phyloP scores from a whole-genome alignment of 2,888 invertebrate genomes.

The Sinhomidia bicolor region DNA sequence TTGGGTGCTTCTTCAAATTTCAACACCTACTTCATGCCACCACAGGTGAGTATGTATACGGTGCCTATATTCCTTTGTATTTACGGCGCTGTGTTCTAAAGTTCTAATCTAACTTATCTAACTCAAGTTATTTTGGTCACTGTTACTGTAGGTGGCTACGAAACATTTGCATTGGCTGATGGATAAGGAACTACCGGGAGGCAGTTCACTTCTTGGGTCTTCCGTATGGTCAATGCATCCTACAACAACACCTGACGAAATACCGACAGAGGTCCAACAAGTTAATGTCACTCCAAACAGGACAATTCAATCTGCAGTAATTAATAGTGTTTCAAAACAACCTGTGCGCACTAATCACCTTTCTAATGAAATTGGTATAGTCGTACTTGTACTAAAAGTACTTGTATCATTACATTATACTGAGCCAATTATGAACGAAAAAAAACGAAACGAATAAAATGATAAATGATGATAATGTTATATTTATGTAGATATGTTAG shows the following conservation, averaged over 20 bases:
- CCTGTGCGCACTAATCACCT: conserved; percentile 42
- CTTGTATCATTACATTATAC: too few relatives aligned
- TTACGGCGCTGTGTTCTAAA: too few relatives aligned
- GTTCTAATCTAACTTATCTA: too few relatives aligned
- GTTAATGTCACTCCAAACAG: conserved; percentile 35
- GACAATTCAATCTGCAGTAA: conserved; percentile 16
- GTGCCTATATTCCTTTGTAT: too few relatives aligned
- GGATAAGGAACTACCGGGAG: conserved; percentile 79
- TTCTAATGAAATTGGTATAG: conserved; percentile 24
- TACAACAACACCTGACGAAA: conserved; percentile 64
- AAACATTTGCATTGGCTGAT: conserved; percentile 79
- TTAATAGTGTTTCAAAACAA: not conserved
- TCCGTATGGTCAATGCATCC: conserved; percentile 80
- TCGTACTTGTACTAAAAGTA: not conserved
- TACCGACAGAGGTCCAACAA: conserved; percentile 24
- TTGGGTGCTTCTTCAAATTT: conserved; percentile 73
- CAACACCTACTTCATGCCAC: conserved; percentile 78
- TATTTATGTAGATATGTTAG: conserved; percentile 27
- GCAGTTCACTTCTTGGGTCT: conserved; percentile 78
- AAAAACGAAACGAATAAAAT: too few relatives aligned
- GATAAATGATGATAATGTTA: too few relatives aligned
- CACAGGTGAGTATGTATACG: conserved; percentile 78
- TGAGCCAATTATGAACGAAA: too few relatives aligned
- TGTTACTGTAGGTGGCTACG: conserved; percentile 76
- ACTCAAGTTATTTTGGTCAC: not conserved